Evolutionary conservation across 2,113 vertebrate genomes (phyloP).

Genomic region (Paradisaea rubra): DNA sequence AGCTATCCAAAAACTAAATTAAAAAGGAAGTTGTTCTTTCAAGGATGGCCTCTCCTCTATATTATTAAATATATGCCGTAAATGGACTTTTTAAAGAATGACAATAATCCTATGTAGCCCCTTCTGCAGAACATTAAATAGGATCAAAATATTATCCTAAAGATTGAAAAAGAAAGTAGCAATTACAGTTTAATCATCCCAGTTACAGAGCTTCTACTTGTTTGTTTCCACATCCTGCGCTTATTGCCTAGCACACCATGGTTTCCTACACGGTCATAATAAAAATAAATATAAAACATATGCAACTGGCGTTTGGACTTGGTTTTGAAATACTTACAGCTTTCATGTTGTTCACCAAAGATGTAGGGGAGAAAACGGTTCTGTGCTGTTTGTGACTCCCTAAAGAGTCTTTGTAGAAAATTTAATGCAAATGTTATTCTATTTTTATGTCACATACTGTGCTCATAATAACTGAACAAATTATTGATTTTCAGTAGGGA

Average conservation of each 20-base stretch:
- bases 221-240: neutral
- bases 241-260: neutral
- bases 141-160: slow-evolving; percentile 8
- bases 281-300: slow-evolving; percentile 2
- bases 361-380: neutral
- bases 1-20: neutral
- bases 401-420: slow-evolving; percentile 47
- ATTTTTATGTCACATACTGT: slow-evolving; percentile 1
- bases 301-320: neutral
- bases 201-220: neutral
- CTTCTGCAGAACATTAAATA: slow-evolving; percentile 14
- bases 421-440: slow-evolving; percentile 47
- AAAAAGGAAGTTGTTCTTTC: neutral
- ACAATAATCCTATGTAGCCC: neutral
- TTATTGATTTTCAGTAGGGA: slow-evolving; percentile 47
- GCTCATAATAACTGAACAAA: slow-evolving; percentile 38
- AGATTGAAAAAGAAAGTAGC: neutral
- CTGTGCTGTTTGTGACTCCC: neutral
- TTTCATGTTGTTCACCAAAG: neutral
- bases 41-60: neutral
- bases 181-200: slow-evolving; percentile 29
- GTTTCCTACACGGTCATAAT: neutral
- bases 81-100: neutral
- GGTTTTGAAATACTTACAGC: neutral
- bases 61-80: neutral